A percentile compares a stretch with the other conserved stretches of the same genome.
Conservation (phyloP, 2,113 vertebrate genomes). For the Brevimyrus niger region DNA sequence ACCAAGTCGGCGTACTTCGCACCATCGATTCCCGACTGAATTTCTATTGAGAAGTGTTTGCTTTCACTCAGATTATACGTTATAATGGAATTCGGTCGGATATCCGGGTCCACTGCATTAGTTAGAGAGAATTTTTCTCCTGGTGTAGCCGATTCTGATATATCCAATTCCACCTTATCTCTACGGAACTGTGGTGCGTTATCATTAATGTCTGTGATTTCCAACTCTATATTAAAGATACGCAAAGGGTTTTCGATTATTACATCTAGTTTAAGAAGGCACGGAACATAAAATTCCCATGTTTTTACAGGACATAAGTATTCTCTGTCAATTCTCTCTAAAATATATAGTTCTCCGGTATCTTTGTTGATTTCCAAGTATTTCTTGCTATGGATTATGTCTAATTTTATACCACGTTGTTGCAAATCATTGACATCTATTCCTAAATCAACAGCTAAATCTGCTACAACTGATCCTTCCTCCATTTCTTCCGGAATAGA, state of each 20-base stretch:
- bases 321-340: background rate
- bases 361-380: conserved; percentile 1
- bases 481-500: conserved; percentile 18
- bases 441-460: conserved; percentile 11
- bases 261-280: conserved; percentile 14
- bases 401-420: conserved; percentile 4
- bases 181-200: conserved; percentile 15
- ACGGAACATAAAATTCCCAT: conserved; percentile 1
- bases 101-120: conserved; percentile 27
- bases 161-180: conserved; percentile 17
- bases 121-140: conserved; percentile 24
- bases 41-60: conserved; percentile 28
- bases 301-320: conserved; percentile 6
- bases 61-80: conserved; percentile 28
- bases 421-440: background rate
- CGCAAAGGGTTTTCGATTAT: conserved; percentile 19
- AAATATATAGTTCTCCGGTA: conserved; percentile 3
- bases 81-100: conserved; percentile 22
- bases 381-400: conserved; percentile 18
- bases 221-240: conserved; percentile 22
- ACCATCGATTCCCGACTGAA: conserved; percentile 23
- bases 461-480: background rate
- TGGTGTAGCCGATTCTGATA: conserved; percentile 20
- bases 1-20: conserved; percentile 16
- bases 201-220: conserved; percentile 24